These are phyloP conservation scores for Rutpela maculata DNA, from an alignment of 2,888 invertebrate species.

Conservation along the genomic window DNA sequence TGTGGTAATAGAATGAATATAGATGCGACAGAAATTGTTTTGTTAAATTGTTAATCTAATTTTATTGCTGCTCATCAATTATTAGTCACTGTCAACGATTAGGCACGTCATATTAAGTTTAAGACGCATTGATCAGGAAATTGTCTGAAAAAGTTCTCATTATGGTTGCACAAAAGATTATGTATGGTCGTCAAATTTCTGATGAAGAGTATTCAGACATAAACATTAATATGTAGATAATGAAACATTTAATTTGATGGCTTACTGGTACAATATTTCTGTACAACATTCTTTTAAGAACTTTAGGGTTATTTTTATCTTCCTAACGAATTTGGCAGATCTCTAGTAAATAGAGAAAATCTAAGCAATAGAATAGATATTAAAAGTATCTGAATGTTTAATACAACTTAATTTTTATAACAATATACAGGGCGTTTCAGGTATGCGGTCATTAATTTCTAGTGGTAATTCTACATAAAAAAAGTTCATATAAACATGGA, in stretches of 20 bases:
- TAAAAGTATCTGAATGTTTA: no score
- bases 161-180: constrained; percentile 36
- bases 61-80: constrained; percentile 27
- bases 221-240: constrained; percentile 1
- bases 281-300: neutral
- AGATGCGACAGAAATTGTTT: constrained; percentile 35
- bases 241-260: neutral
- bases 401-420: no score
- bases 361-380: no score
- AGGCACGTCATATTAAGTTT: constrained; percentile 27
- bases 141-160: constrained; percentile 22
- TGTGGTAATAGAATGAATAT: constrained; percentile 48
- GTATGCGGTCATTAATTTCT: no score
- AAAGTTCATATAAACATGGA: no score
- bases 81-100: constrained; percentile 32
- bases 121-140: constrained; percentile 29
- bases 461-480: no score
- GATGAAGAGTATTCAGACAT: constrained; percentile 15
- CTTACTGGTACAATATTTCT: neutral
- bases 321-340: neutral
- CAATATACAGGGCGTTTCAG: no score
- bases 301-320: neutral
- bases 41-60: constrained; percentile 34
- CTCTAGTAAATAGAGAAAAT: no score
- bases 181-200: constrained; percentile 26